Percentiles rank a stretch among this genome's conserved stretches.
phyloP scores from a whole-genome alignment of 2,113 vertebrate genomes.

The Trinectes maculatus region DNA sequence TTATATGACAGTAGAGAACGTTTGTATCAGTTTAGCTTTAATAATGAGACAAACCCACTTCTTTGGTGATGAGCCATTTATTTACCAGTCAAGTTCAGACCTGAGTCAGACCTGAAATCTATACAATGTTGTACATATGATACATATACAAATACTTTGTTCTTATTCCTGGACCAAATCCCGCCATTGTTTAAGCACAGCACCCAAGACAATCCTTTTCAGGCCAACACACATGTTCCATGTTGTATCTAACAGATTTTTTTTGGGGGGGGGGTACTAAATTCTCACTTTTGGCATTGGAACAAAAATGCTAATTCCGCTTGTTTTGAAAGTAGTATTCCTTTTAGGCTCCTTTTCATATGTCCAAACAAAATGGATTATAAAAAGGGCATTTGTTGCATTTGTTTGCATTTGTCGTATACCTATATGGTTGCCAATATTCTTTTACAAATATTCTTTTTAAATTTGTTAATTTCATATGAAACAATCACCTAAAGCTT shows the following conservation, averaged over 20 bases:
- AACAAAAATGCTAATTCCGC: too few relatives aligned
- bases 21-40: neutral
- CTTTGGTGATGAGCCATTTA: slow-evolving; percentile 3
- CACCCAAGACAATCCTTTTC: neutral
- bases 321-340: too few relatives aligned
- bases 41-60: neutral
- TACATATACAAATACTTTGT: neutral
- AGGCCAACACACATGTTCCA: neutral
- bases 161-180: slow-evolving; percentile 1
- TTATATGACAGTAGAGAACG: neutral
- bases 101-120: neutral
- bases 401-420: too few relatives aligned
- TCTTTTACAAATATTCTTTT: too few relatives aligned
- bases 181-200: neutral
- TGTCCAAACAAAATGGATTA: too few relatives aligned
- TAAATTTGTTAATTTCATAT: too few relatives aligned
- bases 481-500: too few relatives aligned
- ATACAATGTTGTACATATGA: neutral
- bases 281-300: too few relatives aligned
- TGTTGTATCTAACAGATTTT: neutral
- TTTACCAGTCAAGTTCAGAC: slow-evolving; percentile 7
- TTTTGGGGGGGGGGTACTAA: too few relatives aligned
- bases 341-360: too few relatives aligned
- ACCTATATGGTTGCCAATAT: too few relatives aligned
- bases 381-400: too few relatives aligned